Conservation (phyloP, 2,797 vertebrate species). For the Phoxinus dragarum region DNA sequence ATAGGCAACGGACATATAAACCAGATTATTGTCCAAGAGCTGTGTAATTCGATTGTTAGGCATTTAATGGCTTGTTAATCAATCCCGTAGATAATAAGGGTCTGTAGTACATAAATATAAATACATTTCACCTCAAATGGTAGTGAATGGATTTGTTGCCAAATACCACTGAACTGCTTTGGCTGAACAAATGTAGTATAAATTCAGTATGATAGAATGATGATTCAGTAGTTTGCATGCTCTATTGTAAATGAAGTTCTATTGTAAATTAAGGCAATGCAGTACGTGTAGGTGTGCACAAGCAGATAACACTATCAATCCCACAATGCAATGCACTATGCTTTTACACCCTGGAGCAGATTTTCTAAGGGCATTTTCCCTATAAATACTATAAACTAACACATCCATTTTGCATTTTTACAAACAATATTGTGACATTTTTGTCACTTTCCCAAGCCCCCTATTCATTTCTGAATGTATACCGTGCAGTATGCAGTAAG, state of each 20-base stretch:
- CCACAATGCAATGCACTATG: not conserved
- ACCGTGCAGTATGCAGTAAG: not conserved
- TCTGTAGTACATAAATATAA: not conserved
- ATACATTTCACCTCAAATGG: conserved; percentile 2
- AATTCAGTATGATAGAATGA: not conserved
- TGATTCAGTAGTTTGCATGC: not conserved
- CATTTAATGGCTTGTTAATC: conserved; percentile 50
- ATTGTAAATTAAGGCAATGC: not conserved
- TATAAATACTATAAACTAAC: not conserved
- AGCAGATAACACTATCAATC: not conserved
- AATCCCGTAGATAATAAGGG: conserved; percentile 4
- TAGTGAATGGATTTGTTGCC: not conserved
- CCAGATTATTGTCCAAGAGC: conserved; percentile 2
- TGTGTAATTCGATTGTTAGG: conserved; percentile 27
- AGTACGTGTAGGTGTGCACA: not conserved
- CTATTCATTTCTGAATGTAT: not conserved
- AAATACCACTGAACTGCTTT: not conserved
- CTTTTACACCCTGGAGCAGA: not conserved
- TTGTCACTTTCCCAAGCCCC: not conserved
- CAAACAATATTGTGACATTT: not conserved
- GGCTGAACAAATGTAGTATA: not conserved
- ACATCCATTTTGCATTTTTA: not conserved
- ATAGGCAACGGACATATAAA: not conserved
- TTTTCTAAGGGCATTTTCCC: not conserved
- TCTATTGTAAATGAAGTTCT: not conserved